Evolutionary conservation across 1,140 invertebrate genomes (phyloP), one percentile per base, ranked within the genome.

Genomic region (Vanessa atalanta): DNA sequence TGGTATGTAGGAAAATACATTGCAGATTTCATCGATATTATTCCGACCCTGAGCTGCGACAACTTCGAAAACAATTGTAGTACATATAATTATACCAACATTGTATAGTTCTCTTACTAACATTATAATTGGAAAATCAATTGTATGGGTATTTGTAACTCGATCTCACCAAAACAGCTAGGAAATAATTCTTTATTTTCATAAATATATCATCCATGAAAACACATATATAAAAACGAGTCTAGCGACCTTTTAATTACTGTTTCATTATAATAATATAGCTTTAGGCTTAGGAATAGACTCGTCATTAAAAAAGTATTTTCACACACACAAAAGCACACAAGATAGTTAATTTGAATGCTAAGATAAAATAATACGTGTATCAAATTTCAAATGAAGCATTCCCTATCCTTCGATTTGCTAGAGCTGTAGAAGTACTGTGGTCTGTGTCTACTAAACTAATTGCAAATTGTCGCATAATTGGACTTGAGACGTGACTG

Each of bases 401-500:
- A 20, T 20, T 20, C 20, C 1, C 20, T 20, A 55, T 16, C 65
- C 60, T 50, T 26, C 55, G 65, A 50, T 43, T 60, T n/a, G 65
- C 31, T 50, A 57, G 26, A 13, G 37, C 51, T 66, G 12, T 23
- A 37, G 20, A n/a, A 20, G 26, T 65, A 73, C 12, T 23, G 64
- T 53, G 67, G 68, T 65, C 12, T 23, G 64, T 53, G 67, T 71
- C 69, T 81, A 66, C 72, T 68, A 76, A 79, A 69, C 50, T 43
- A 43, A 43, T 43, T 70, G 78, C 73, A 69, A 78, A 80, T 79
- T 80, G 77, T 82, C 78, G 78, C 83, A 77, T 83, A 83, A 82
- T 81, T 85, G 83, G 83, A 80, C 79, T 79, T 81, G 76, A 16
- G 75, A 84, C 78, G 80, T 83, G 83, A 80, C 78, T 51, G 64